Conservation (phyloP, 1,140 invertebrate species). For the Drosophila kikkawai region DNA sequence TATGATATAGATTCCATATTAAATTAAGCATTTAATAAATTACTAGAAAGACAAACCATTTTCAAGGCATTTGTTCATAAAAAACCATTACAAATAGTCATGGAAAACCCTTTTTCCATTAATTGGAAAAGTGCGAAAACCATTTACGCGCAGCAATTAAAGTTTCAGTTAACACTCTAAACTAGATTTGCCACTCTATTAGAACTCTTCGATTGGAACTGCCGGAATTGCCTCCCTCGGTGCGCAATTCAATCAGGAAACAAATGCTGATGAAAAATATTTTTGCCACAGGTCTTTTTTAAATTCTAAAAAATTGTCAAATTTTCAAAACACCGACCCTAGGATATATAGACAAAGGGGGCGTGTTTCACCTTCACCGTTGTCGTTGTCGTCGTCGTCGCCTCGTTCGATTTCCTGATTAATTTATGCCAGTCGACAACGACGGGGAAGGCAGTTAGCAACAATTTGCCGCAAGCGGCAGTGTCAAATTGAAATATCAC, state of each 20-base stretch:
- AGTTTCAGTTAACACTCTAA: conserved; percentile 30
- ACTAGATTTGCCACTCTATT: conserved; percentile 33
- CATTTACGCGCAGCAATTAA: conserved; percentile 36
- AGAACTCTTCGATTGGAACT: conserved; percentile 32
- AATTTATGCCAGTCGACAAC: conserved; percentile 68
- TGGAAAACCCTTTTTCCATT: neutral
- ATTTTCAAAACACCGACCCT: conserved; percentile 42
- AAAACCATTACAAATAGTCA: neutral
- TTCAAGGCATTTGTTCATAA: no score
- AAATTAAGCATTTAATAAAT: no score
- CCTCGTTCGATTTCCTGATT: conserved; percentile 78
- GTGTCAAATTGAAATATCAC: conserved; percentile 74
- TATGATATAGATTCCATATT: no score
- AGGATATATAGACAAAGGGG: conserved; percentile 54
- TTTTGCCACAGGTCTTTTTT: conserved; percentile 54
- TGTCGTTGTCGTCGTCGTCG: conserved; percentile 9
- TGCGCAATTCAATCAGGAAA: conserved; percentile 72
- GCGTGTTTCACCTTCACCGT: conserved; percentile 19
- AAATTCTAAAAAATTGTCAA: conserved; percentile 68
- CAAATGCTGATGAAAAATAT: conserved; percentile 78
- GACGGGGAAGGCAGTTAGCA: conserved; percentile 63
- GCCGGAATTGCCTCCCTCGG: conserved; percentile 24
- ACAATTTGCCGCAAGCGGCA: conserved; percentile 79
- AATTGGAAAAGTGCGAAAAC: conserved; percentile 26
- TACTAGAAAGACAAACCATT: no score